Conservation (phyloP, 2,113 vertebrate genomes). For the Hemicordylus capensis region DNA sequence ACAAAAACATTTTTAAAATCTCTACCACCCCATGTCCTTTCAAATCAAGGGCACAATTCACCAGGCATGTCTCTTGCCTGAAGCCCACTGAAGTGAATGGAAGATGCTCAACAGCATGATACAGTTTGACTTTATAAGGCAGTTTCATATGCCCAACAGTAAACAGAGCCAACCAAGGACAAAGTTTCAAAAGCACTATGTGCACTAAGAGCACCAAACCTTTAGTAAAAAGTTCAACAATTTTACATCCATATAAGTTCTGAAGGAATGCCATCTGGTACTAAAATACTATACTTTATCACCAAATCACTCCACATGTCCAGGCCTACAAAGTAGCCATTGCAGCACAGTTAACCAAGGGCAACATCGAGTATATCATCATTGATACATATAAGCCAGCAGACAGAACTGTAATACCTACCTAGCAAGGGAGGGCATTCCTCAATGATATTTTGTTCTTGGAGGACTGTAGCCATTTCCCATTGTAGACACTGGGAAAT, state of each 20-base stretch:
- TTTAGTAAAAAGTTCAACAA: no score
- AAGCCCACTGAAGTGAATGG: no score
- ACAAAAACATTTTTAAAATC: no score
- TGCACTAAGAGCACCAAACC: no score
- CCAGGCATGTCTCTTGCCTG: no score
- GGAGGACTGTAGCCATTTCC: slow-evolving; percentile 70
- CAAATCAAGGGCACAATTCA: not conserved
- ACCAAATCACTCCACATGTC: not conserved
- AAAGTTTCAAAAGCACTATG: no score
- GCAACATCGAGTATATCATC: not conserved
- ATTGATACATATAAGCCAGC: not conserved
- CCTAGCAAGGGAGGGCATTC: slow-evolving; percentile 82
- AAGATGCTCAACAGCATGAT: no score
- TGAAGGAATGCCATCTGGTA: not conserved
- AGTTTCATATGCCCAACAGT: not conserved
- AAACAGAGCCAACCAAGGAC: not conserved
- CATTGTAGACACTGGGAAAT: slow-evolving; percentile 80
- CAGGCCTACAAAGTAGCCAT: not conserved
- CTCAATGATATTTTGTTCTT: slow-evolving; percentile 70
- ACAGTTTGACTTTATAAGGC: not conserved
- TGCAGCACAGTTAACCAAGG: not conserved
- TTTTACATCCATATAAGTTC: no score
- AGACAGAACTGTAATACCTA: slow-evolving; percentile 63
- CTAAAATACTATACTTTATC: not conserved
- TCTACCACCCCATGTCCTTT: no score